Conservation (phyloP, 2,797 vertebrate species). For the Enteromius fasciolatus region DNA sequence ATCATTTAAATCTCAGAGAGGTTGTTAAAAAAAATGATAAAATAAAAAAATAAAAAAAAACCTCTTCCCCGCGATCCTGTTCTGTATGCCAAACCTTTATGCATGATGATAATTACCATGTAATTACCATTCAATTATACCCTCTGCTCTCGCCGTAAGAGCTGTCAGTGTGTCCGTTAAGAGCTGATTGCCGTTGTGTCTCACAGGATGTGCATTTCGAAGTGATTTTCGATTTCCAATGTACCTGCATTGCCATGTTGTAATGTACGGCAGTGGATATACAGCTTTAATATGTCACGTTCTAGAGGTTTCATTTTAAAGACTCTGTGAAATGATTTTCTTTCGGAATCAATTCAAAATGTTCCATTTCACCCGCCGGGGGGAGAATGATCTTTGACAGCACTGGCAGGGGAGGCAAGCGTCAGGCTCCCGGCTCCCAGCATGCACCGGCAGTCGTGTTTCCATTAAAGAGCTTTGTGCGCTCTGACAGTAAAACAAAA, state of each 20-base stretch:
- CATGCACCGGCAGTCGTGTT: slow-evolving; percentile 47
- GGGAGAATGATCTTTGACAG: slow-evolving; percentile 40
- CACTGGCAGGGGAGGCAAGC: slow-evolving; percentile 31
- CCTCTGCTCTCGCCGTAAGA: slow-evolving; percentile 42
- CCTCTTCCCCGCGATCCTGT: slow-evolving; percentile 56
- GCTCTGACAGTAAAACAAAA: slow-evolving; percentile 48
- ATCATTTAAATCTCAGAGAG: slow-evolving; percentile 55
- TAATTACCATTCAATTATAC: slow-evolving; percentile 58
- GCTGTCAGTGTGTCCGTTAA: slow-evolving; percentile 43
- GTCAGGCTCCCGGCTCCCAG: slow-evolving; percentile 26
- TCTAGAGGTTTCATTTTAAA: slow-evolving; percentile 26
- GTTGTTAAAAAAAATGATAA: slow-evolving; percentile 51
- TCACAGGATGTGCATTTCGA: slow-evolving; percentile 51
- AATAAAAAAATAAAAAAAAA: slow-evolving; percentile 34
- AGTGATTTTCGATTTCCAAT: slow-evolving; percentile 11
- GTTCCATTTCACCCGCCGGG: slow-evolving; percentile 27
- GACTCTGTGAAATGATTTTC: slow-evolving; percentile 34
- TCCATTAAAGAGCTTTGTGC: slow-evolving; percentile 50
- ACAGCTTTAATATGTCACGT: slow-evolving; percentile 22
- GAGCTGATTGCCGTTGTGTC: slow-evolving; percentile 44
- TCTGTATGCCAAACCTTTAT: slow-evolving; percentile 60
- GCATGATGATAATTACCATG: slow-evolving; percentile 61
- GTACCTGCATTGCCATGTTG: slow-evolving; percentile 14
- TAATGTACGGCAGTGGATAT: not conserved
- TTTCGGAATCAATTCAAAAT: slow-evolving; percentile 43